Percentiles rank a stretch among this genome's conserved stretches.
Conservation (phyloP, 1,140 invertebrate species). For the Diploscapter pachys region DNA sequence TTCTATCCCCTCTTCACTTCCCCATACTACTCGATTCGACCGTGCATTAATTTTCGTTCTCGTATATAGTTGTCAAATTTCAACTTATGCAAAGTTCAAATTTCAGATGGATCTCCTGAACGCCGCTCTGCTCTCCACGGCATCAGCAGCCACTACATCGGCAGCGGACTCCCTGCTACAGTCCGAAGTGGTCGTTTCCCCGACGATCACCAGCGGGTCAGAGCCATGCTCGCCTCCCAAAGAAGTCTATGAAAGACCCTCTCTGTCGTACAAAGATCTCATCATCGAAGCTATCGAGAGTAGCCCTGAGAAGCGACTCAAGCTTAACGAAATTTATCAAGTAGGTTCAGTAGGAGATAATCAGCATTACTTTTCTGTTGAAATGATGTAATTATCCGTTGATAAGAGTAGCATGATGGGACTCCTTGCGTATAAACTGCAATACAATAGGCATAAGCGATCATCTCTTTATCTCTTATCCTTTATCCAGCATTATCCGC, state of each 20-base stretch:
- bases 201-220: too few species aligned
- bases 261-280: slow-evolving; percentile 66
- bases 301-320: slow-evolving; percentile 87
- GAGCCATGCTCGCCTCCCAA: too few species aligned
- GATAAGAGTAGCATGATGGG: not conserved
- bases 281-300: slow-evolving; percentile 84
- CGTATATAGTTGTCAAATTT: too few species aligned
- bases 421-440: not conserved
- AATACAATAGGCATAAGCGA: slow-evolving; percentile 4
- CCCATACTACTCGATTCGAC: too few species aligned
- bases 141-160: too few species aligned
- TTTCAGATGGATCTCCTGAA: too few species aligned
- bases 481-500: not conserved
- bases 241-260: slow-evolving; percentile 43
- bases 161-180: too few species aligned
- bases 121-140: too few species aligned
- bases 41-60: too few species aligned
- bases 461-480: not conserved
- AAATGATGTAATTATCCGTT: slow-evolving; percentile 3
- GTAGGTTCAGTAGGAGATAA: slow-evolving; percentile 23
- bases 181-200: too few species aligned
- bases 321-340: slow-evolving; percentile 83
- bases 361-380: not conserved
- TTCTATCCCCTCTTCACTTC: too few species aligned
- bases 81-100: too few species aligned